Base-by-base conservation (phyloP, 2,888 invertebrate genomes). In the Chymomyza caudatula region DNA sequence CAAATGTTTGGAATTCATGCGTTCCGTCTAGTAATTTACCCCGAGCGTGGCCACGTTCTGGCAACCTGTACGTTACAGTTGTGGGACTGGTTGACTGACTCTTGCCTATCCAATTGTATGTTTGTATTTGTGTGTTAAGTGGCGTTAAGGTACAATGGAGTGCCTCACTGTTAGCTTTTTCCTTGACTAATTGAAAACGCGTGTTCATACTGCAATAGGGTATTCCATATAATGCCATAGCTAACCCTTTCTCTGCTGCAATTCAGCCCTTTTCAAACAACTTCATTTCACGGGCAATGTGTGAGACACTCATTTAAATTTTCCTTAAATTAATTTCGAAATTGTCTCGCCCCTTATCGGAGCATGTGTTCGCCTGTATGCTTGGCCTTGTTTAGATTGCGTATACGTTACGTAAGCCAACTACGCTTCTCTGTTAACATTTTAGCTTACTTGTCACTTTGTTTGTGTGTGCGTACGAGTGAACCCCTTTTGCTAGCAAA, bases 1-100 rank as follows among this genome's bases (percentile, higher is more conserved):
- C 54, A 74, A 82, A 73, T 78, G 78, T 71, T 80, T 72, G 71
- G 62, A 78, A 83, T 83, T 80, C 81, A 83, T 78, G 76, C 77
- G 74, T 75, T 77, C 73, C 77, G 84, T 77, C 81, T 76, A 74
- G 78, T 73, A 74, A 76, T 80, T 73, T 75, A 72, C 73, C 71
- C 79, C 70, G 54, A 37, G 29, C 29, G 29, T 37, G 29, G 29
- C 8, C 29, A 37, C 8, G 29, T 11, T 37, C 29, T 37, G 29
- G 29, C 29, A 37, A 37, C 29, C 11, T 37, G 29, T 37, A 37
- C 11, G 29, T 37, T 11, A 37, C 11, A 11, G 29, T 37, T 37
- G 29, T 37, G 29, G 11, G 29, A 52, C 65, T 68, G 2, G 22
- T 49, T 37, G 2, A 13, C 59, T 66, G 22, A 11, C 47, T 63